A percentile compares a stretch with the other conserved stretches of the same genome.
Conservation (phyloP, 2,888 invertebrate species). For the Neocrepidodera transversa region DNA sequence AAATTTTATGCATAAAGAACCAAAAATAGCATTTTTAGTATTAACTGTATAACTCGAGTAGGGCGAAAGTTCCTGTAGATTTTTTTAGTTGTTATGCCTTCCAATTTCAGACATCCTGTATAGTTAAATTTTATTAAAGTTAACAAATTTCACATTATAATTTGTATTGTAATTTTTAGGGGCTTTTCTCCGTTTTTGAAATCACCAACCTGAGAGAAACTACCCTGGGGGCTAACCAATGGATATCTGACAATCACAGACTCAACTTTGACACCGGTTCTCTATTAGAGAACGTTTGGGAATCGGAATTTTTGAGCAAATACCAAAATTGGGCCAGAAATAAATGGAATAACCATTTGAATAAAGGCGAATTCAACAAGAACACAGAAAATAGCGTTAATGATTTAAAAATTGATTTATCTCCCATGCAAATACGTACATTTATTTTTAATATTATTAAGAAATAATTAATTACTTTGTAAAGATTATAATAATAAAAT, state of each 20-base stretch:
- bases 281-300: constrained; percentile 47
- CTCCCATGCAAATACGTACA: constrained; percentile 78
- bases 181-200: constrained; percentile 57
- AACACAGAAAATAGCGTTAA: constrained; percentile 27
- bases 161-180: constrained; percentile 43
- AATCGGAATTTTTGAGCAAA: constrained; percentile 20
- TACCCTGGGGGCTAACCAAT: constrained; percentile 62
- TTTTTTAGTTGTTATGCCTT: no score
- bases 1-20: no score
- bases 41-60: no score
- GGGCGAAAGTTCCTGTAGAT: no score
- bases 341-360: constrained; percentile 18
- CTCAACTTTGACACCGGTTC: constrained; percentile 48
- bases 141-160: neutral
- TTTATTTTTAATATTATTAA: constrained; percentile 61
- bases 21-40: no score
- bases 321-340: constrained; percentile 28
- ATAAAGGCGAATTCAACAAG: neutral
- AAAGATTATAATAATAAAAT: no score
- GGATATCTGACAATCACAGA: constrained; percentile 63
- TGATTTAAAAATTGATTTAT: constrained; percentile 62
- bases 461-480: neutral
- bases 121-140: no score
- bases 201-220: constrained; percentile 58
- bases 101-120: no score